Conservation (phyloP, 2,888 invertebrate genomes). For the Luperina nickerlii region DNA sequence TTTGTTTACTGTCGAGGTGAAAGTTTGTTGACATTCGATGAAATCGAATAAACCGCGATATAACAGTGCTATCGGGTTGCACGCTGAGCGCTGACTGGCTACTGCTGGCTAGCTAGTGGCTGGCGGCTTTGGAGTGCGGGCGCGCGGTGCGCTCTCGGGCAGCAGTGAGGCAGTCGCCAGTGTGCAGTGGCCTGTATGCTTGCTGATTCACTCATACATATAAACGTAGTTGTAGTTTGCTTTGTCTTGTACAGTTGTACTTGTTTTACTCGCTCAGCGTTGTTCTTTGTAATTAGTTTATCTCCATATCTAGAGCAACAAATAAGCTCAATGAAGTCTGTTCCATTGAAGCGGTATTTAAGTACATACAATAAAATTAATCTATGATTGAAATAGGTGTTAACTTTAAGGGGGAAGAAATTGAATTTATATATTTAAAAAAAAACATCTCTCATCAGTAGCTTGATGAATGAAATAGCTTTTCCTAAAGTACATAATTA, state of each 20-base stretch:
- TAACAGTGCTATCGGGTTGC: slow-evolving; percentile 40
- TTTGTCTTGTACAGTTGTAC: slow-evolving; percentile 55
- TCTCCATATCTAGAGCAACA: slow-evolving; percentile 65
- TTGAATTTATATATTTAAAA: background rate
- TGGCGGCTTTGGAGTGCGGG: background rate
- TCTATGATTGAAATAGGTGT: background rate
- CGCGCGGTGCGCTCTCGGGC: slow-evolving; percentile 18
- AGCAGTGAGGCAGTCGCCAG: slow-evolving; percentile 33
- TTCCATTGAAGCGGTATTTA: slow-evolving; percentile 1
- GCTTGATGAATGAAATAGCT: background rate
- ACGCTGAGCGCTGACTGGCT: slow-evolving; percentile 56
- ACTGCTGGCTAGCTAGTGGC: no score
- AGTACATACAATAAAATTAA: background rate
- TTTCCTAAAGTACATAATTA: background rate
- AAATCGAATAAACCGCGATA: slow-evolving; percentile 23
- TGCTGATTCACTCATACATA: slow-evolving; percentile 62
- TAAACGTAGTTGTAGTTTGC: slow-evolving; percentile 51
- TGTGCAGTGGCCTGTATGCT: slow-evolving; percentile 53
- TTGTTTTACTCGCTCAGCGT: slow-evolving; percentile 34
- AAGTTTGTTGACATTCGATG: slow-evolving; percentile 63
- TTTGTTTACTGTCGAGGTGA: slow-evolving; percentile 62
- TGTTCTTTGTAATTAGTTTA: slow-evolving; percentile 49
- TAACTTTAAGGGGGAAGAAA: background rate
- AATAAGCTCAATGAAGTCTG: slow-evolving; percentile 58
- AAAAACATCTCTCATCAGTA: background rate